Conservation (phyloP, 2,888 invertebrate species). For the Xestoiulus laeticollis region DNA sequence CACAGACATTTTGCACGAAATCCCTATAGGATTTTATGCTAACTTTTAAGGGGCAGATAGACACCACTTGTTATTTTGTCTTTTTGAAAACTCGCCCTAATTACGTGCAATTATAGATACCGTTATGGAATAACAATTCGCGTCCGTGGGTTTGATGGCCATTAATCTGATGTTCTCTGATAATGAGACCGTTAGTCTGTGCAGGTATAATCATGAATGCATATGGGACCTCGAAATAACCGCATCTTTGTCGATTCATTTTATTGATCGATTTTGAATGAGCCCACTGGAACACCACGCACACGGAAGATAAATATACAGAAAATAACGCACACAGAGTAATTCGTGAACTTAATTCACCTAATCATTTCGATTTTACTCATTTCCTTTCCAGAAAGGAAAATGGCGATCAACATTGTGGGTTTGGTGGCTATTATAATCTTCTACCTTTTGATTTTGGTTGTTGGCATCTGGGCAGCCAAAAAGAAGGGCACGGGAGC, state of each 20-base stretch:
- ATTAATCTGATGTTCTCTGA: conserved; percentile 13
- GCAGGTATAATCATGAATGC: background rate
- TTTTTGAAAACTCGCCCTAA: conserved; percentile 8
- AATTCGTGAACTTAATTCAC: background rate
- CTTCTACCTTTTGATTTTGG: conserved; percentile 95
- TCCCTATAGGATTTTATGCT: background rate
- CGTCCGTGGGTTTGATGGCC: background rate
- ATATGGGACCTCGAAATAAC: background rate
- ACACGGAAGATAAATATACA: background rate
- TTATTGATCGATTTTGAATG: conserved; percentile 18
- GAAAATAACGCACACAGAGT: background rate
- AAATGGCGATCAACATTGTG: conserved; percentile 84
- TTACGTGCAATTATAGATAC: background rate
- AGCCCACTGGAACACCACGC: background rate
- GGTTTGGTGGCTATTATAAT: conserved; percentile 94
- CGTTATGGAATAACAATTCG: background rate
- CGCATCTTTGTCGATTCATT: background rate
- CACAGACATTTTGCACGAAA: background rate
- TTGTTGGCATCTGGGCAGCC: conserved; percentile 97
- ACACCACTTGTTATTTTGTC: background rate
- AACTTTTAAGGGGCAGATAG: background rate
- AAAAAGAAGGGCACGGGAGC: conserved; percentile 86
- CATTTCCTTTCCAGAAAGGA: background rate
- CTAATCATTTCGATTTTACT: background rate
- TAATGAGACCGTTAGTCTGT: background rate